These are phyloP conservation scores for Stenchaetothrips biformis DNA, from an alignment of 2,888 invertebrate species.

Conservation along the genomic window DNA sequence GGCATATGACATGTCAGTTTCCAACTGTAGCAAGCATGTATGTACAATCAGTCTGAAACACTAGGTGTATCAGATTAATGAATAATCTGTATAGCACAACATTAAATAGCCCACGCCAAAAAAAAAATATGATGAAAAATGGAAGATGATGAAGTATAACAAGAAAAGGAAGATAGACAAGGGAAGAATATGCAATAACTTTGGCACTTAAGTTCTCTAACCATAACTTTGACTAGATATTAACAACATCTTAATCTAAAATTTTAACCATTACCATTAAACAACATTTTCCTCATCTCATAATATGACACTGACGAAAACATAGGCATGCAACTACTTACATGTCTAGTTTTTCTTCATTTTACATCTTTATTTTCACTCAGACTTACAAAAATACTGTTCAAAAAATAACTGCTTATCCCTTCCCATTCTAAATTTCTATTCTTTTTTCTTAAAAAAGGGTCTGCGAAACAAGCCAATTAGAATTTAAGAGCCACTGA, in stretches of 20 bases:
- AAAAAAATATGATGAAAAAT: background rate
- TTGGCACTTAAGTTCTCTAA: background rate
- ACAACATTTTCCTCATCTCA: background rate
- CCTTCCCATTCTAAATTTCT: too few species aligned
- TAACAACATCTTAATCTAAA: slow-evolving; percentile 12
- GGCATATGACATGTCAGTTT: too few species aligned
- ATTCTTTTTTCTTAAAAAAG: background rate
- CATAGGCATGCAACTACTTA: too few species aligned
- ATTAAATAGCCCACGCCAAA: background rate
- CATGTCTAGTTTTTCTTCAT: too few species aligned
- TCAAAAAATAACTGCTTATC: too few species aligned
- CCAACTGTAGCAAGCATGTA: too few species aligned
- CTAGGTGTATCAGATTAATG: too few species aligned
- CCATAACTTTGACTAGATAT: slow-evolving; percentile 9
- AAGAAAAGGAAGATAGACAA: background rate
- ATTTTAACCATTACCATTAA: slow-evolving; percentile 19
- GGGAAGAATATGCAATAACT: background rate
- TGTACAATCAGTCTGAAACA: too few species aligned
- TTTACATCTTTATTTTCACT: too few species aligned
- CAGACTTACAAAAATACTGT: too few species aligned
- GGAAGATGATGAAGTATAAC: background rate
- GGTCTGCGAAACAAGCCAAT: background rate
- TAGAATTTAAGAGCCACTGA: background rate
- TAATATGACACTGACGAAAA: too few species aligned
- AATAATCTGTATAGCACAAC: background rate